Evolutionary conservation across 2,113 vertebrate genomes (phyloP), one percentile per base, ranked within the genome.

Genomic region (Salvelinus fontinalis): DNA sequence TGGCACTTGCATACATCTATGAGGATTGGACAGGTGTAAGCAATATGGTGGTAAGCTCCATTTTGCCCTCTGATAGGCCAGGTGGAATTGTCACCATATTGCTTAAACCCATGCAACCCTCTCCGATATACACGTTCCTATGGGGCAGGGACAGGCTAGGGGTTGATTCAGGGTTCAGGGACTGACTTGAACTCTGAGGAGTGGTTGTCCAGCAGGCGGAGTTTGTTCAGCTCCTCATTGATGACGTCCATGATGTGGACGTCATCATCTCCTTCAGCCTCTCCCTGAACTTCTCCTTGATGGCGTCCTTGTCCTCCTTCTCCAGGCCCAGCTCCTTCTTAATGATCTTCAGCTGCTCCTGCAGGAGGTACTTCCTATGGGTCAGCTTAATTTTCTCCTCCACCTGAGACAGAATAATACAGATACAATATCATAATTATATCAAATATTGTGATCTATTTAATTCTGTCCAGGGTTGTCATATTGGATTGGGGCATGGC

Each of bases 321-420:
- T 99, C 98, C 86, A 99, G 89, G 39, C 98, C 97, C 18, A 99
- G 90, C 76, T 99, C 98, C 85, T 98, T 99, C 91, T 99, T 99
- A 74, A 99, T 99, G 86, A 99, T 99, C 91, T 98, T 99, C 74
- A 99, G 84, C 77, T 99, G 98, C 86, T 99, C 98, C 83, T 99
- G 97, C 1, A 99, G 94, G 51, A 99, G 94, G 71, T 99, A 99
- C 69, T 98, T 99, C 73, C 97, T 96, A 84, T 99, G 98, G 0
- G 97, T 99, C 92, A 97, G 97, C 81, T 99, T 99, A 90, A 99
- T 99, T 87, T 99, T 99, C 91, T 99, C 98, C 73, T 99, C 98
- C 75, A 99, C 98, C 98, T 99, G 78, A 31, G 29, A 64, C 24
- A 71, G 12, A 2, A 20, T 49, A 77, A 64, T 13, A 24, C 7